Evolutionary conservation across 2,888 invertebrate genomes (phyloP).

Genomic region (Busseola fusca): DNA sequence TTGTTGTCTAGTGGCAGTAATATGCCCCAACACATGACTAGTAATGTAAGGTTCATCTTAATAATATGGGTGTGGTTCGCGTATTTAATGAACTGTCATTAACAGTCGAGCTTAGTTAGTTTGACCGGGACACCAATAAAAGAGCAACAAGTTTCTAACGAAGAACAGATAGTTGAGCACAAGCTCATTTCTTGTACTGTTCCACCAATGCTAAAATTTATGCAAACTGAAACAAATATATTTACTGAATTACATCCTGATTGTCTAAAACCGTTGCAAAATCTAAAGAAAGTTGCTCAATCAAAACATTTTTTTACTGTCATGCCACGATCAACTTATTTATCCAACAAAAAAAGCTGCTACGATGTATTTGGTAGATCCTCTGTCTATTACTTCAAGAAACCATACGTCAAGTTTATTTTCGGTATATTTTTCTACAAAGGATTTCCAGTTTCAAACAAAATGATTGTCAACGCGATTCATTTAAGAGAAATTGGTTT

Average conservation of each 20-base stretch:
- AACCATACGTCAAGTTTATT: too few species aligned
- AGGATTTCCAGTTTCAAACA: too few species aligned
- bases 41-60: constrained; percentile 51
- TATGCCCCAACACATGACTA: too few species aligned
- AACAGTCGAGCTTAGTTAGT: constrained; percentile 65
- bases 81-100: constrained; percentile 61
- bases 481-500: too few species aligned
- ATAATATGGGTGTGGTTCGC: constrained; percentile 75
- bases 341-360: constrained; percentile 20
- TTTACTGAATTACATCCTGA: constrained; percentile 42
- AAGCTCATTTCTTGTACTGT: constrained; percentile 33
- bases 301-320: constrained; percentile 24
- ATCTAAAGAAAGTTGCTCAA: constrained; percentile 27
- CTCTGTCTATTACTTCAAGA: constrained; percentile 16
- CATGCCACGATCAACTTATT: not conserved
- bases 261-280: constrained; percentile 9
- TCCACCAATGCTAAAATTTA: not conserved
- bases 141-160: constrained; percentile 54
- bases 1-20: too few species aligned
- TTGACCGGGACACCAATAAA: constrained; percentile 57
- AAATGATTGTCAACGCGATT: too few species aligned
- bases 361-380: constrained; percentile 37
- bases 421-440: too few species aligned
- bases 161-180: constrained; percentile 36
- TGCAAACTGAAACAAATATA: constrained; percentile 45